Evolutionary conservation across 2,797 vertebrate genomes (phyloP).

Genomic region (Chloroceryle amazona): DNA sequence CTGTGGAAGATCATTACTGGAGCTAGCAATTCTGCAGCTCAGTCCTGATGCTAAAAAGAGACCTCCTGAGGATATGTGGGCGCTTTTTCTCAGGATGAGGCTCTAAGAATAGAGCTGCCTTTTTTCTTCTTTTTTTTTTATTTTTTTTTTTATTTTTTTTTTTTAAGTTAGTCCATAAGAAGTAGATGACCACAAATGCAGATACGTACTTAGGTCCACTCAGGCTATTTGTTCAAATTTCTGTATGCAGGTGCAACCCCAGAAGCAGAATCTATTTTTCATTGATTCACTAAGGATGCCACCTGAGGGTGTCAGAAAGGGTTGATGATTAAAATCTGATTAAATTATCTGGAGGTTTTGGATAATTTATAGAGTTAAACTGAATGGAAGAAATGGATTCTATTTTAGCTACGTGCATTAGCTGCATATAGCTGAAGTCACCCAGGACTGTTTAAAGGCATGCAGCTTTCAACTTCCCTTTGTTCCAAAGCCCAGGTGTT

Average conservation of each 20-base stretch:
- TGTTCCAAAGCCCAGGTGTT: neutral
- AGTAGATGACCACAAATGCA: neutral
- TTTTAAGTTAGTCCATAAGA: neutral
- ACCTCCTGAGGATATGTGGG: neutral
- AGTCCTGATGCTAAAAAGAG: neutral
- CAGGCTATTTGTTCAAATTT: neutral
- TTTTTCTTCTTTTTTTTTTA: neutral
- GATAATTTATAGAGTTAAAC: fast-evolving
- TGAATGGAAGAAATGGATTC: neutral
- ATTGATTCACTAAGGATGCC: neutral
- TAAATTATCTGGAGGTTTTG: neutral
- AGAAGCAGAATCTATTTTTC: neutral
- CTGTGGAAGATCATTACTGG: neutral
- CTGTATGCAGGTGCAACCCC: neutral
- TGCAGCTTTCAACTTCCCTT: neutral
- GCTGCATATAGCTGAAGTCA: neutral
- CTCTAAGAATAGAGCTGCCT: neutral
- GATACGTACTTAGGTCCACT: neutral
- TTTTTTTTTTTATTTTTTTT: too few species aligned
- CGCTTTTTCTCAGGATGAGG: neutral
- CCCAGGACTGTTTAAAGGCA: neutral
- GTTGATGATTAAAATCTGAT: neutral
- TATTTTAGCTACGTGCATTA: neutral
- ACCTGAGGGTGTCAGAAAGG: neutral
- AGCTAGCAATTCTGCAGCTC: neutral